These are phyloP conservation scores for Drosophila suzukii DNA, from an alignment of 1,140 invertebrate species.

Conservation along the genomic window DNA sequence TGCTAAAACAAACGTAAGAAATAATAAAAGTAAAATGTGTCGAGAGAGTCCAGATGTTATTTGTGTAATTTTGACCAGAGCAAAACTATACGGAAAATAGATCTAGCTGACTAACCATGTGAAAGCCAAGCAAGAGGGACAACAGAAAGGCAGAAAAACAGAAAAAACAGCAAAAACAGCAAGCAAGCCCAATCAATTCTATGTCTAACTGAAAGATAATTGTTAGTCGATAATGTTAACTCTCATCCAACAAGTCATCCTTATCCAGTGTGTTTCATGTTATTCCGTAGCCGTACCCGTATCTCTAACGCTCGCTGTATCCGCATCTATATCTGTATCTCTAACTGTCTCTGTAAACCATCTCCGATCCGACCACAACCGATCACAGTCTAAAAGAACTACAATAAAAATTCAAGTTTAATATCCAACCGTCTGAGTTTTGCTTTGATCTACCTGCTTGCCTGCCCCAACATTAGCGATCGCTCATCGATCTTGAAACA, in stretches of 20 bases:
- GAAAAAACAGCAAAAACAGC: neutral
- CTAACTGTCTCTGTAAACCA: conserved; percentile 50
- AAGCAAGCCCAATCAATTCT: conserved; percentile 20
- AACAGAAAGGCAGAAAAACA: conserved; percentile 14
- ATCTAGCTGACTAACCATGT: conserved; percentile 40
- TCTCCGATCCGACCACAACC: conserved; percentile 41
- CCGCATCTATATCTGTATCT: conserved; percentile 30
- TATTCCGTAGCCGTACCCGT: conserved; percentile 19
- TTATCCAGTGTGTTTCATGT: conserved; percentile 22
- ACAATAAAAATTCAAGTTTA: conserved; percentile 51
- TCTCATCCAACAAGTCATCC: conserved; percentile 16
- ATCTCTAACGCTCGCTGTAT: conserved; percentile 33
- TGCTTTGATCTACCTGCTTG: conserved; percentile 1
- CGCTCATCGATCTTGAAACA: conserved; percentile 13
- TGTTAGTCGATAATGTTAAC: conserved; percentile 25
- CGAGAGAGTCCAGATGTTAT: conserved; percentile 66
- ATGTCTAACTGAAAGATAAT: conserved; percentile 17
- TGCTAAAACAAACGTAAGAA: conserved; percentile 64
- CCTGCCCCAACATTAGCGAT: neutral
- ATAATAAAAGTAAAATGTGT: conserved; percentile 34
- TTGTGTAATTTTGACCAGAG: conserved; percentile 78
- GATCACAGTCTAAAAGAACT: conserved; percentile 48
- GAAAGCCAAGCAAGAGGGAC: conserved; percentile 28
- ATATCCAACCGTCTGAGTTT: conserved; percentile 23
- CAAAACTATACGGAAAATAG: conserved; percentile 78